Evolutionary conservation across 2,888 invertebrate species (phyloP).

Genomic region (Gymnosoma rotundatum): DNA sequence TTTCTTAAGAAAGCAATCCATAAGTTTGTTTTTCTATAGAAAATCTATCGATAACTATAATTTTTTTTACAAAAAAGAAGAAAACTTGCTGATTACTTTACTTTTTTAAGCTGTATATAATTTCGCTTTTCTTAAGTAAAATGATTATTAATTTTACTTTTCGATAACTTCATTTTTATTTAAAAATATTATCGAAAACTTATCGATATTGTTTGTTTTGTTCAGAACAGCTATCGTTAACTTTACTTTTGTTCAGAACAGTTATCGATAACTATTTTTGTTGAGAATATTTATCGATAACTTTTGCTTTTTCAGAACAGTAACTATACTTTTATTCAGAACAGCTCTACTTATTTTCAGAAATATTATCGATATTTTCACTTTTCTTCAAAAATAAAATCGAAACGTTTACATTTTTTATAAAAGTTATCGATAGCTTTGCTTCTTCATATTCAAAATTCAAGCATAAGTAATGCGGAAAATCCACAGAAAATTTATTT

Average conservation of each 20-base stretch:
- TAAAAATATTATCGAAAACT: too few species aligned
- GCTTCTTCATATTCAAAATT: too few species aligned
- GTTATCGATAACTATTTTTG: not conserved
- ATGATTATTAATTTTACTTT: not conserved
- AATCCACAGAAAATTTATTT: too few species aligned
- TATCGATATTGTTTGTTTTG: not conserved
- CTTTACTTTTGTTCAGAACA: not conserved
- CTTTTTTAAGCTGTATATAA: not conserved
- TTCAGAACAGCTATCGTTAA: not conserved
- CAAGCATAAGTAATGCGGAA: too few species aligned
- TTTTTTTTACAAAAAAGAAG: not conserved
- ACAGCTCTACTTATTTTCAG: not conserved
- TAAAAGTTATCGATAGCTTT: too few species aligned
- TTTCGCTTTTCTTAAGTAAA: not conserved
- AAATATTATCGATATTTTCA: not conserved
- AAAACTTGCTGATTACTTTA: not conserved
- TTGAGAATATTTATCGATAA: not conserved
- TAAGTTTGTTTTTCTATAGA: not conserved
- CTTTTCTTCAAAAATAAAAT: too few species aligned
- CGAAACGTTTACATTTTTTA: too few species aligned
- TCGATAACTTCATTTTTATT: too few species aligned
- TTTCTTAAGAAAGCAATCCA: too few species aligned
- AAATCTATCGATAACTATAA: not conserved
- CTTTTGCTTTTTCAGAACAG: not conserved
- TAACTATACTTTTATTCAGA: too few species aligned